Evolutionary conservation across 2,888 invertebrate genomes (phyloP), one percentile per base, ranked within the genome.

Genomic region (Clistopyga incitator): DNA sequence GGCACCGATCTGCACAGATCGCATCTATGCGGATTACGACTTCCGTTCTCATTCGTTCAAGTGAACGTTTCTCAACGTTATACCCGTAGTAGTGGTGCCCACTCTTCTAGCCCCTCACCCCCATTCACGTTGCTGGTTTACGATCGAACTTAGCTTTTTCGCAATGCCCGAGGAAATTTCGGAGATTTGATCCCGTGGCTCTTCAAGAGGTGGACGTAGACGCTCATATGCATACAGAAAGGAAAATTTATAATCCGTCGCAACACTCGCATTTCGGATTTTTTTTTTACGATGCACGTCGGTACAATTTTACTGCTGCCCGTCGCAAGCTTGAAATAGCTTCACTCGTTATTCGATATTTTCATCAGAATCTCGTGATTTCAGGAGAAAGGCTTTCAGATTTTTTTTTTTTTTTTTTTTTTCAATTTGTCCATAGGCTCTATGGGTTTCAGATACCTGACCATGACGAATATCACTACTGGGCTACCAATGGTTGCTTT

Each of bases 81-180:
- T 54, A 54, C 34, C n/a, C 6, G n/a, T 29, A n/a, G 15, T 59
- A 54, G 29, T n/a, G 10, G n/a, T 59, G 42, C 47, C 20, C 45
- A 29, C 42, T 76, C 72, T 50, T 70, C 67, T 64, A 50, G 8
- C 13, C 34, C 74, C 72, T 78, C 81, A 85, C 34, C 74, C 72
- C 81, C 81, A 85, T 82, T 75, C 81, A 72, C 78, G 34, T 75
- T 45, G 59, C 18, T 76, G 75, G 74, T 85, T 85, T 81, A 85
- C 82, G 81, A 81, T 77, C 80, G 54, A 81, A 85, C 71, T 81
- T 80, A 61, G 52, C 47, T 50, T 78, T 77, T 72, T 72, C 50
- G 42, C 56, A 42, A 67, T 23, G 59, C 68, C 4, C 6, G 64
- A 59, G 59, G 61, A 68, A 20, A 15, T 20, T 52, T 11, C 11